Conservation (phyloP, 2,113 vertebrate species). For the Prunella fulvescens region DNA sequence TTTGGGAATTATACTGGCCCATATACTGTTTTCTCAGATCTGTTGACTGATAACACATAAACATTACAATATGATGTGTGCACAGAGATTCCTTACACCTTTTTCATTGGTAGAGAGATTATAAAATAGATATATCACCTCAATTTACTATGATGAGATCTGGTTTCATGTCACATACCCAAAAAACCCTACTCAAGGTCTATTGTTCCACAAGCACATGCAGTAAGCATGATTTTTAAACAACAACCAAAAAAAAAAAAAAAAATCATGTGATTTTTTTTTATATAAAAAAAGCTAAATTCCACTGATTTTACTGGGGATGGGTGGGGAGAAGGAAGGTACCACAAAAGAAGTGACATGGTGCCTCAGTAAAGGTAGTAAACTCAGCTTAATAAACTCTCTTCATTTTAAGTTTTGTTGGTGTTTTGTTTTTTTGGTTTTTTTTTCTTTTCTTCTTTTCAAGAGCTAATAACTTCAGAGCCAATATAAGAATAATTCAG, state of each 20-base stretch:
- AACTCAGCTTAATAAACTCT: background rate
- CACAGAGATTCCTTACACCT: background rate
- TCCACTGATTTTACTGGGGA: background rate
- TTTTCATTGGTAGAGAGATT: background rate
- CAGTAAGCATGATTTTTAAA: background rate
- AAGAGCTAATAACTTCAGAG: background rate
- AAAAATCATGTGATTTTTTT: rapidly evolving
- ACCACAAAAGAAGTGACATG: background rate
- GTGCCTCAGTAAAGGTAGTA: background rate
- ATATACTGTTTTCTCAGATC: background rate
- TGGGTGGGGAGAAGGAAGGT: background rate
- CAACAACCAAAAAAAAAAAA: no score
- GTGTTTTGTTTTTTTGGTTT: no score
- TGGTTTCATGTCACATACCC: background rate
- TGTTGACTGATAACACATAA: background rate
- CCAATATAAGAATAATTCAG: background rate
- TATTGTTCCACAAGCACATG: background rate
- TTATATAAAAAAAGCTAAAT: background rate
- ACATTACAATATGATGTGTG: background rate
- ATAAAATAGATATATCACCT: background rate
- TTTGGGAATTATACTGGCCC: background rate
- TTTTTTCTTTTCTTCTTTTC: background rate
- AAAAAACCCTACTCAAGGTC: background rate
- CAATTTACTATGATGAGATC: background rate
- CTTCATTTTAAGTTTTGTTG: background rate